These are phyloP conservation scores for Scaptomyza parva DNA, from an alignment of 2,888 invertebrate species.

Conservation along the genomic window DNA sequence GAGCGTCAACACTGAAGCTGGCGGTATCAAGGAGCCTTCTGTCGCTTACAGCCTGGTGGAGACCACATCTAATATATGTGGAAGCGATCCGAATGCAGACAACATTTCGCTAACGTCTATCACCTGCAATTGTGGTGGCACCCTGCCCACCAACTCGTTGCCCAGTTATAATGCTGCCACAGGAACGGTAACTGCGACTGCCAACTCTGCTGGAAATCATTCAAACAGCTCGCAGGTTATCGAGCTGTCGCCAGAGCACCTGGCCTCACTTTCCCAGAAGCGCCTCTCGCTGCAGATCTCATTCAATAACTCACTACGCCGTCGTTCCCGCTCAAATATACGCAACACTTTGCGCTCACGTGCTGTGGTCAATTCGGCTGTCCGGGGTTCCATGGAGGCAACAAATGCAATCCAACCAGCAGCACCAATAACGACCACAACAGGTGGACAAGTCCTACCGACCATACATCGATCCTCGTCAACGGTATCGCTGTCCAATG, in stretches of 20 bases:
- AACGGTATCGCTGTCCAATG: conserved; percentile 72
- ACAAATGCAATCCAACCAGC: conserved; percentile 11
- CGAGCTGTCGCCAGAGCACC: conserved; percentile 83
- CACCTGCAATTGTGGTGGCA: conserved; percentile 78
- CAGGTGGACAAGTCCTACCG: conserved; percentile 55
- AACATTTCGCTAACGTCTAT: conserved; percentile 73
- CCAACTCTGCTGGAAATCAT: conserved; percentile 35
- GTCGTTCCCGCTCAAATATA: conserved; percentile 74
- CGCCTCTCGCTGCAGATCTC: conserved; percentile 84
- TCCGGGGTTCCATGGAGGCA: conserved; percentile 52
- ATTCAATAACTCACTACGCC: conserved; percentile 79
- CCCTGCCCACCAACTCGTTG: conserved; percentile 52
- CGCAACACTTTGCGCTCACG: conserved; percentile 82
- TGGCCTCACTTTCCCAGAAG: conserved; percentile 83
- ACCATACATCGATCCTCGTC: conserved; percentile 82
- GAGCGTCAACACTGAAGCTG: conserved; percentile 38
- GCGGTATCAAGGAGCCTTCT: conserved; percentile 58
- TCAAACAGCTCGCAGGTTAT: conserved; percentile 74
- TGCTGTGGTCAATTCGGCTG: conserved; percentile 64
- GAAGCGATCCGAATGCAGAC: conserved; percentile 56
- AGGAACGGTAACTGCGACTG: conserved; percentile 48
- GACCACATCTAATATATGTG: conserved; percentile 21
- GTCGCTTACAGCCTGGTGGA: conserved; percentile 71
- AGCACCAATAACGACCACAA: conserved; percentile 1
- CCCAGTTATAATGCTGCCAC: conserved; percentile 67